Conservation (phyloP, 2,888 invertebrate genomes). For the Clusia tigrina region DNA sequence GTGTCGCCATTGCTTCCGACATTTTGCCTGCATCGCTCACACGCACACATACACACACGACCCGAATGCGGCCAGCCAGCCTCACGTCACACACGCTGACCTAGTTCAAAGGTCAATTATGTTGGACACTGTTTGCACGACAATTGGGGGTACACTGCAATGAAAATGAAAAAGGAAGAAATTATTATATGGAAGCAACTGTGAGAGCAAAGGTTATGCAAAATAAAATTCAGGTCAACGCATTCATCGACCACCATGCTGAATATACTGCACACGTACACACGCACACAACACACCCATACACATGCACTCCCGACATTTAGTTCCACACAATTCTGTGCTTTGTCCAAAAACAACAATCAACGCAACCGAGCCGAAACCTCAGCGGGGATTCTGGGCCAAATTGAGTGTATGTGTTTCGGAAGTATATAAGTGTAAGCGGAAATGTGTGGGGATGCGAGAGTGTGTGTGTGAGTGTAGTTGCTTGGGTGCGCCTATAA, state of each 20-base stretch:
- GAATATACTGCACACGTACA: neutral
- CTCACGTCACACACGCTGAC: slow-evolving; percentile 8
- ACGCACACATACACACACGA: no score
- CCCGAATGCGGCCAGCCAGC: no score
- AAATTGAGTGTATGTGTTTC: slow-evolving; percentile 23
- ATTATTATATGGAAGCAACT: neutral
- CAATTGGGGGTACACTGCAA: slow-evolving; percentile 20
- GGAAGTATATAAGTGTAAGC: neutral
- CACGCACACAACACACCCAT: neutral
- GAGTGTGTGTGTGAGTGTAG: neutral
- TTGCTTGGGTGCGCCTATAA: no score
- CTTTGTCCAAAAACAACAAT: neutral
- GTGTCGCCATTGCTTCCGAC: neutral
- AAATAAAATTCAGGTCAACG: slow-evolving; percentile 31
- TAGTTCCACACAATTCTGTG: no score
- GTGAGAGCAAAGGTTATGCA: neutral
- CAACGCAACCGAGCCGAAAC: slow-evolving; percentile 12
- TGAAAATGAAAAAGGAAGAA: slow-evolving; percentile 10
- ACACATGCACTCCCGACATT: neutral
- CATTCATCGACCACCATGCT: slow-evolving; percentile 22
- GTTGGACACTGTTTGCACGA: slow-evolving; percentile 12
- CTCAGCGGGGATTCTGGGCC: slow-evolving; percentile 39
- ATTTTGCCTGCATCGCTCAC: neutral
- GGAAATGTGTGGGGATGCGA: neutral
- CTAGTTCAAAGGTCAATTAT: slow-evolving; percentile 18